Percentiles rank a stretch among this genome's conserved stretches.
These are phyloP conservation scores for Ylistrum balloti DNA, from an alignment of 1,140 invertebrate genomes.

Conservation along the genomic window DNA sequence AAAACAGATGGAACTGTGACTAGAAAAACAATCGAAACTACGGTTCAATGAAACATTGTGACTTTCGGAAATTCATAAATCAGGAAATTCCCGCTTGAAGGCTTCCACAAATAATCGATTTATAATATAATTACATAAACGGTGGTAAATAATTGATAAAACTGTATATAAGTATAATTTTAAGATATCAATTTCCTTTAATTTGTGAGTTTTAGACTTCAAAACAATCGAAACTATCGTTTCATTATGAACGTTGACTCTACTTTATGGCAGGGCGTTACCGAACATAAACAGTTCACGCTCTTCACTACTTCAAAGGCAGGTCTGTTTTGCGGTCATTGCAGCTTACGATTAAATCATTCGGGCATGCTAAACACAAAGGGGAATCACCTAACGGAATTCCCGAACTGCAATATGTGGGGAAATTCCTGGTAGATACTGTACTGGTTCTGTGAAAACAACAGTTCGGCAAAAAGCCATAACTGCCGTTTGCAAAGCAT, in stretches of 20 bases:
- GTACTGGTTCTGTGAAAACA: background rate
- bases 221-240: background rate
- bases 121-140: no score
- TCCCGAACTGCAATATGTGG: background rate
- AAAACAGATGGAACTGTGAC: background rate
- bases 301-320: background rate
- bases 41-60: background rate
- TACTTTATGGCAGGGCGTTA: background rate
- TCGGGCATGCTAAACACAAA: background rate
- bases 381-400: constrained; percentile 13
- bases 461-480: background rate
- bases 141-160: no score
- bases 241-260: background rate
- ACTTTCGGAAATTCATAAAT: background rate
- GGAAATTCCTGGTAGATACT: background rate
- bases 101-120: background rate
- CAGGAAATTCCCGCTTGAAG: background rate
- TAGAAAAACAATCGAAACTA: background rate
- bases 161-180: background rate
- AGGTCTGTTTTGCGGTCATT: background rate
- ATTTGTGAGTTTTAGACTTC: background rate
- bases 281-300: background rate
- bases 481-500: background rate
- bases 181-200: background rate
- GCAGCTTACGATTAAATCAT: background rate